Evolutionary conservation across 2,113 vertebrate genomes (phyloP).

Genomic region (Tupaia tana): DNA sequence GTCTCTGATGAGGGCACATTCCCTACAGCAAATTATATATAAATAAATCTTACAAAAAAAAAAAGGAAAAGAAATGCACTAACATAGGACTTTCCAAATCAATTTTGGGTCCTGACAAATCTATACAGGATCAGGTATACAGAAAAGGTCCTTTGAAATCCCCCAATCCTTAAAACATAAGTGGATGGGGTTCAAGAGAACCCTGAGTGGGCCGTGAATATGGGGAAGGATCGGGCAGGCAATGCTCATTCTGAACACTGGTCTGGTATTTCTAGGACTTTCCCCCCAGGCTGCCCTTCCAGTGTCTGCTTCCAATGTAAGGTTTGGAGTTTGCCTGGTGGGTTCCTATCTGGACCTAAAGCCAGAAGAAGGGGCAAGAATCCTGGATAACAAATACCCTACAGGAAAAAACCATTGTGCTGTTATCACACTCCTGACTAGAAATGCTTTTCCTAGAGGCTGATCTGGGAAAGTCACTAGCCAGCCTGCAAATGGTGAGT

Average conservation of each 20-base stretch:
- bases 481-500: neutral
- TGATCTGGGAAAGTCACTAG: neutral
- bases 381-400: neutral
- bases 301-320: neutral
- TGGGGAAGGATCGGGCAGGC: neutral
- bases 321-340: neutral
- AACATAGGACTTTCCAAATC: neutral
- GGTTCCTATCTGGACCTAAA: neutral
- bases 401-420: neutral
- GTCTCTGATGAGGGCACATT: too few relatives aligned
- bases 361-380: neutral
- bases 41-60: too few relatives aligned
- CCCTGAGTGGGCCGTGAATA: neutral
- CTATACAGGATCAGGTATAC: neutral
- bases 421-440: neutral
- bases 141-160: slow-evolving; percentile 3
- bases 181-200: neutral
- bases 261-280: neutral
- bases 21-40: too few relatives aligned
- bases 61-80: too few relatives aligned
- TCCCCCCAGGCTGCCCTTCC: neutral
- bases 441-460: neutral
- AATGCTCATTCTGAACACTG: neutral
- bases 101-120: neutral
- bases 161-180: neutral